Evolutionary conservation across 1,140 invertebrate genomes (phyloP).

Genomic region (Cydia splendana): DNA sequence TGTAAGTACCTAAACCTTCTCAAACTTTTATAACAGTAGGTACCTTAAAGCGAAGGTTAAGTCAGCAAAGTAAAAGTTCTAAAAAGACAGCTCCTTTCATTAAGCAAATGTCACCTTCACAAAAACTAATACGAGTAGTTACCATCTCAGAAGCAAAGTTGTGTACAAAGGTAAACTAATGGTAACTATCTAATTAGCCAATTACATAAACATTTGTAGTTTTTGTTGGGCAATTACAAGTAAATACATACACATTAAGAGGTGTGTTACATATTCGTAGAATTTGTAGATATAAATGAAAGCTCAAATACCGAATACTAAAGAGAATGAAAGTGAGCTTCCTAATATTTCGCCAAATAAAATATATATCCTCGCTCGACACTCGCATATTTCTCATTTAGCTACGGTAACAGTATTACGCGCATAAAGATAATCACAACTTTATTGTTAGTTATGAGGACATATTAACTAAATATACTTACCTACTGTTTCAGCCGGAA

Average conservation of each 20-base stretch:
- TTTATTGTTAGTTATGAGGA: conserved; percentile 32
- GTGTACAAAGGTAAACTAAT: not conserved
- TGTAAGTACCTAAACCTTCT: too few relatives aligned
- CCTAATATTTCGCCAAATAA: conserved; percentile 2
- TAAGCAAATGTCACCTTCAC: not conserved
- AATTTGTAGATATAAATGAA: too few relatives aligned
- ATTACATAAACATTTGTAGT: too few relatives aligned
- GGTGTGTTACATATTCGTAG: too few relatives aligned
- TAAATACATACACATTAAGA: too few relatives aligned
- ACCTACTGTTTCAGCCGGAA: conserved; percentile 11
- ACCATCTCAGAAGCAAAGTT: not conserved
- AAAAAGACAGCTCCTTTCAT: not conserved
- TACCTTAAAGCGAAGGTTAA: not conserved
- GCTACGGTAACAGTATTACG: conserved; percentile 24
- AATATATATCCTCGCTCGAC: conserved; percentile 22
- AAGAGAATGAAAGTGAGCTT: not conserved
- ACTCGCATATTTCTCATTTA: conserved; percentile 25
- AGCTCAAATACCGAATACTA: not conserved
- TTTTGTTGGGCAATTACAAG: too few relatives aligned
- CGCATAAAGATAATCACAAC: conserved; percentile 26
- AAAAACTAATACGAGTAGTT: not conserved
- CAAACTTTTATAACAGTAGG: not conserved
- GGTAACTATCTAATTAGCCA: too few relatives aligned
- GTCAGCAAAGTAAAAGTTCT: not conserved
- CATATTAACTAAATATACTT: conserved; percentile 28